Evolutionary conservation across 1,140 invertebrate genomes (phyloP).

Genomic region (Dufourea novaeangliae): DNA sequence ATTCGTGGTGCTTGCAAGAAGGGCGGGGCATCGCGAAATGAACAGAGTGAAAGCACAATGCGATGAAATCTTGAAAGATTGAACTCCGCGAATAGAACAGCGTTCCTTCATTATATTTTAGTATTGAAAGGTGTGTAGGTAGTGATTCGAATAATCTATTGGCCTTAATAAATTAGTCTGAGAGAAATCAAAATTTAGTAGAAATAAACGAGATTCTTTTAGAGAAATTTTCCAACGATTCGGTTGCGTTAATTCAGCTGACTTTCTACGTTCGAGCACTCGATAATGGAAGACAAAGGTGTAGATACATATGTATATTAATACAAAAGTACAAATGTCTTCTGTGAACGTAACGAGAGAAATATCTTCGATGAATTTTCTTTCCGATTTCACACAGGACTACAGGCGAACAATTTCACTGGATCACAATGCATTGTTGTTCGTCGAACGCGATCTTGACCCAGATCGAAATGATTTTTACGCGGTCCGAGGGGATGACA

Average conservation of each 20-base stretch:
- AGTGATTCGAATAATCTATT: too few relatives aligned
- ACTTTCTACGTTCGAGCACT: conserved; percentile 6
- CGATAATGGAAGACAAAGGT: neutral
- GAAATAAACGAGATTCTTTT: conserved; percentile 1
- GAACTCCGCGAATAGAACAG: neutral
- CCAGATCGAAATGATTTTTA: neutral
- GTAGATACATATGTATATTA: too few relatives aligned
- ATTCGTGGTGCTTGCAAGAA: conserved; percentile 2
- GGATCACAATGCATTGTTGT: neutral
- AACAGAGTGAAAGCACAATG: conserved; percentile 30
- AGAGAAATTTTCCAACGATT: neutral
- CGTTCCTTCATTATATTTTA: neutral
- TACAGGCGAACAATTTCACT: neutral
- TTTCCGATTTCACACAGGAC: neutral
- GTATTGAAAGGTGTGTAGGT: too few relatives aligned
- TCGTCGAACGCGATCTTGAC: neutral
- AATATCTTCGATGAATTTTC: neutral
- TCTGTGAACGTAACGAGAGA: neutral
- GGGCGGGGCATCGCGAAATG: conserved; percentile 1
- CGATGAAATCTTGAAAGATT: neutral
- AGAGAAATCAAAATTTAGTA: neutral
- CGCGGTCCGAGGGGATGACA: neutral
- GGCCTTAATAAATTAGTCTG: too few relatives aligned
- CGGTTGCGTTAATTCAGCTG: neutral
- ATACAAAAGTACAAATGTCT: neutral